These are phyloP conservation scores for Notechis scutatus DNA, from an alignment of 2,113 vertebrate genomes.

Conservation along the genomic window DNA sequence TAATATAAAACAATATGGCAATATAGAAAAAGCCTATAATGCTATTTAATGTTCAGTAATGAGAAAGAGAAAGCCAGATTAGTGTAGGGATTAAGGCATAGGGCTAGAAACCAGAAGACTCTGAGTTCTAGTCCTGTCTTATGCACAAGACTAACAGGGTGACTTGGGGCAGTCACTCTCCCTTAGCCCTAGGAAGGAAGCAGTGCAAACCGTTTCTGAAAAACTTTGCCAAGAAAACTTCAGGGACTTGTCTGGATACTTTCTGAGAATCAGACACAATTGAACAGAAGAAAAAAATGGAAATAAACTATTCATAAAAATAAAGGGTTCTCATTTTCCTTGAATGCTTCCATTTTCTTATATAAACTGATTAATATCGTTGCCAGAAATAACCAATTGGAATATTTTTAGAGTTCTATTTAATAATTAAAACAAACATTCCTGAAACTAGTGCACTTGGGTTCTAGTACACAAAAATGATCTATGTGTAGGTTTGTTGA, in stretches of 20 bases:
- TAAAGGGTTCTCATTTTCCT: neutral
- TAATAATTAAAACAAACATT: neutral
- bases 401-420: neutral
- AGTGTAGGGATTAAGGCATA: neutral
- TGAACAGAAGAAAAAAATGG: neutral
- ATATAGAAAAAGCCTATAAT: neutral
- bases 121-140: neutral
- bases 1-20: neutral
- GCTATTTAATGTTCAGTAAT: neutral
- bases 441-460: neutral
- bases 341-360: neutral
- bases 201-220: neutral
- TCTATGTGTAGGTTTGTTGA: neutral
- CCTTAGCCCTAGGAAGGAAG: neutral
- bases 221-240: neutral
- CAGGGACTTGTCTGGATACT: neutral
- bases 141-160: neutral
- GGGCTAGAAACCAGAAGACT: neutral
- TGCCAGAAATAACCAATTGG: neutral
- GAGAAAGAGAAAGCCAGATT: neutral
- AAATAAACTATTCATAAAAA: neutral
- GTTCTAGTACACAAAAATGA: neutral
- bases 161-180: neutral
- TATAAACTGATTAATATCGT: neutral
- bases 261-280: neutral